Percentiles rank a stretch among this genome's conserved stretches.
Conservation (phyloP, 1,140 invertebrate species). For the Coptotermes formosanus region DNA sequence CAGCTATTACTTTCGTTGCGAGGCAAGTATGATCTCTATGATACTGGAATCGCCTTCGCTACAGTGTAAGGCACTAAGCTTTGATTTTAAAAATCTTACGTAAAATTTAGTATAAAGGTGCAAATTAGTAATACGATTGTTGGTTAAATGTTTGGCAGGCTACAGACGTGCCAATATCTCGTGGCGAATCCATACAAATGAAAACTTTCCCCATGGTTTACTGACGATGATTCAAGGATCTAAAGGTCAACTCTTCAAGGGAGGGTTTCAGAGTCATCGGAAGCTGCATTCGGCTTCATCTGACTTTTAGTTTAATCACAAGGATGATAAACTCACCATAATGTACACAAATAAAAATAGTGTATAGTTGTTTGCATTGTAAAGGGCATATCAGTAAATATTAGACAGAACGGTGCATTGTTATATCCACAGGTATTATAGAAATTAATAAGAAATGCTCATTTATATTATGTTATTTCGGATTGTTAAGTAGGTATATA, state of each 20-base stretch:
- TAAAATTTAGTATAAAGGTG: not conserved
- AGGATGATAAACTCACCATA: not conserved
- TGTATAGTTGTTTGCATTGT: not conserved
- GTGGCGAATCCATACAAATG: slow-evolving; percentile 10
- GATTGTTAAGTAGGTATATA: no score
- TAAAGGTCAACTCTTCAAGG: not conserved
- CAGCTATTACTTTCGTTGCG: no score
- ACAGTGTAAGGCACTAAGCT: no score
- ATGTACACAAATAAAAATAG: not conserved
- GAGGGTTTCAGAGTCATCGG: not conserved
- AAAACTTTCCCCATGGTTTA: slow-evolving; percentile 2
- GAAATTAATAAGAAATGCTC: not conserved
- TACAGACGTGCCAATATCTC: slow-evolving; percentile 9
- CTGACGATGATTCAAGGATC: not conserved
- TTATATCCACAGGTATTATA: not conserved
- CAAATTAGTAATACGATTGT: slow-evolving; percentile 7
- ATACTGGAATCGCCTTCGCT: no score
- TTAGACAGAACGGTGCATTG: not conserved
- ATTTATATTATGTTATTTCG: not conserved
- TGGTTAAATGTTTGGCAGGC: slow-evolving; percentile 18
- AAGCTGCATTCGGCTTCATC: not conserved
- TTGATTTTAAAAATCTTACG: no score
- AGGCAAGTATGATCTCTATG: no score
- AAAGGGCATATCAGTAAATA: not conserved
- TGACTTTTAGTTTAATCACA: not conserved